phyloP scores from a whole-genome alignment of 1,140 invertebrate species.

The honey bee (Apis mellifera) region Amel_HAv3.1 CM009940.2:937001-937500 shows the following conservation, averaged over 20 bases:
- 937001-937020: no score
- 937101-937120: no score
- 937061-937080: no score
- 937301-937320: not conserved
- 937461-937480: conserved; percentile 11
- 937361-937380: conserved; percentile 47
- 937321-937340: not conserved
- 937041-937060: no score
- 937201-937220: conserved; percentile 27
- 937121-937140: not conserved
- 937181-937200: conserved; percentile 30
- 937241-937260: conserved; percentile 56
- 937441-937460: not conserved
- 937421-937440: conserved; percentile 12
- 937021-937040: no score
- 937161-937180: conserved; percentile 34
- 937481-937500: not conserved
- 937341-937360: conserved; percentile 54
- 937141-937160: conserved; percentile 45
- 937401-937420: conserved; percentile 25
- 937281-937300: conserved; percentile 36
- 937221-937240: conserved; percentile 47
- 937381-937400: conserved; percentile 6
- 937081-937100: no score
- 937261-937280: not conserved